Base-by-base conservation (phyloP, 92 coral and sea anemone species). In the Scolanthus callimorphus region DNA sequence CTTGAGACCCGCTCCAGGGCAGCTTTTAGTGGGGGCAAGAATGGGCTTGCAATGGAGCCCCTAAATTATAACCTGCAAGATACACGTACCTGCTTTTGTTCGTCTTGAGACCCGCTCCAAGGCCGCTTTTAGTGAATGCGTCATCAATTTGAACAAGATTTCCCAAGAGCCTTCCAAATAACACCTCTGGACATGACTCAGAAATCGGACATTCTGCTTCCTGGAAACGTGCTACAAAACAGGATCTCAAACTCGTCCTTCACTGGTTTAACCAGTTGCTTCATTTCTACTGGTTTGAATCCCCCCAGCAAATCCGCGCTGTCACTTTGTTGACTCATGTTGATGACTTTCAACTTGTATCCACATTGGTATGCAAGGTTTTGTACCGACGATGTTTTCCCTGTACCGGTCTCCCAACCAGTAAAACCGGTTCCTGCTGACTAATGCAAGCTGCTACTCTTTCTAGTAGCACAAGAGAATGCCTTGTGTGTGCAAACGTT, bases 281-380 rank as follows among this genome's bases (percentile, higher is more conserved):
- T 88, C 90, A 92, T 88, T 64, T 92, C 94, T 50, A 88, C 96
- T 48, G 98, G 98, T 62, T 92, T 92, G 66, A 80, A 92, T 27
- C 98, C 98, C 6, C 98, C 98, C 44, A 92, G 74, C 51, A 92
- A 75, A 53, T 88, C 98, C 0, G 98, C 69, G 63, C 96, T 88
- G 83, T 92, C 98, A 51, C 98, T 92, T 58, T 92, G 98, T 49
- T 92, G 98, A 31, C 98, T 92, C 98, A 92, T 92, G 67, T 92
- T 92, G 29, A 92, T 73, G 21, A 92, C 98, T 60, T 62, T 84
- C 51, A 92, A 59, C 13, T 66, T 50, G 38, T 69, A 68, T 12
- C 75, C 70, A 70, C 98, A 88, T 60, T 84, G 80, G 8, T 79
- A 65, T 4, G 92, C 90, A 39, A 92, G 69, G 61, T 83, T 63